Evolutionary conservation across 2,797 vertebrate genomes (phyloP).

Genomic region (Pipistrellus pipistrellus): DNA sequence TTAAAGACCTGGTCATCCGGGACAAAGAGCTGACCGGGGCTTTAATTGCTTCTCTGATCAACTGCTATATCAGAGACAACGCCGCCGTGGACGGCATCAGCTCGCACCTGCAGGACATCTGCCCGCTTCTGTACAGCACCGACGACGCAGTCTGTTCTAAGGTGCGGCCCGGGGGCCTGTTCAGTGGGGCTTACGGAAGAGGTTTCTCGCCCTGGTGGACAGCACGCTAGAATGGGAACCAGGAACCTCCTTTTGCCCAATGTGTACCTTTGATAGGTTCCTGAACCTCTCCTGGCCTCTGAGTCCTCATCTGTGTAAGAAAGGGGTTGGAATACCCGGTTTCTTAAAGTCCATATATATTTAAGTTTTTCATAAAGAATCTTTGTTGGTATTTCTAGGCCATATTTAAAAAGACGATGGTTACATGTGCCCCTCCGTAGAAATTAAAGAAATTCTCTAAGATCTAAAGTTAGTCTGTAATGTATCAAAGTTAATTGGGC

Average conservation of each 20-base stretch:
- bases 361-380: slow-evolving; percentile 24
- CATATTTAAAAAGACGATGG: background rate
- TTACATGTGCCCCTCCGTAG: slow-evolving; percentile 36
- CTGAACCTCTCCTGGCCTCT: background rate
- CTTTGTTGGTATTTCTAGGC: slow-evolving; percentile 4
- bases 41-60: slow-evolving; percentile 96
- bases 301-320: slow-evolving; percentile 7
- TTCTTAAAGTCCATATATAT: slow-evolving; percentile 7
- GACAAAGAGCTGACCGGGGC: slow-evolving; percentile 96
- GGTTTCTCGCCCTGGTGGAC: background rate
- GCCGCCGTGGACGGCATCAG: slow-evolving; percentile 97
- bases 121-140: slow-evolving; percentile 96
- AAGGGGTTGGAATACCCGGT: background rate
- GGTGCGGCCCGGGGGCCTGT: slow-evolving; percentile 86
- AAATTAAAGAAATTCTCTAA: slow-evolving; percentile 59
- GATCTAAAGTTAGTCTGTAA: slow-evolving; percentile 51
- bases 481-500: slow-evolving; percentile 70
- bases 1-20: slow-evolving; percentile 96
- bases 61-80: slow-evolving; percentile 97
- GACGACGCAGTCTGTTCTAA: slow-evolving; percentile 98
- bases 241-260: background rate
- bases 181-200: background rate
- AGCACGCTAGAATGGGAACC: background rate
- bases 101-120: slow-evolving; percentile 95
- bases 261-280: background rate